Base-by-base conservation (phyloP, 2,888 invertebrate genomes). In the Parnassius mnemosyne region DNA sequence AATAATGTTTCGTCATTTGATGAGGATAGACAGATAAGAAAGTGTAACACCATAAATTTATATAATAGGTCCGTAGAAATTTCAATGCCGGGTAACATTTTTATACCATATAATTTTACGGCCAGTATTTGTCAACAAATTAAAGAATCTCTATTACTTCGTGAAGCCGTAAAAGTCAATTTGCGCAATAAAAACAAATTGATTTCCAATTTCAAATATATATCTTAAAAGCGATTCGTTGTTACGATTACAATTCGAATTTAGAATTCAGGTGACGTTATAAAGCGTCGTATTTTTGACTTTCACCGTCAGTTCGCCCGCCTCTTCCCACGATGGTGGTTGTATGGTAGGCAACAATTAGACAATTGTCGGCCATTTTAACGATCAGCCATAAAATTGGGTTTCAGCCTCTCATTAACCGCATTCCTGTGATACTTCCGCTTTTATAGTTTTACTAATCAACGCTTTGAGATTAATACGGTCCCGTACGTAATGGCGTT, bases 371-470 rank as follows among this genome's bases (percentile, higher is more conserved):
- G 88, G 86, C 83, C 86, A 83, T 83, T 89, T 88, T 89, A 87
- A 89, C 88, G 88, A 87, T 85, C 85, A 76, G 72, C 87, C 81
- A 89, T 89, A 90, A 90, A 91, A 89, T 85, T 85, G 79, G 83
- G 86, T 85, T 88, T 87, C 81, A 85, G 85, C 70, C 84, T 83
- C 87, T 89, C 89, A 90, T 89, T 90, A 89, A 88, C 89, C 88
- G 86, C 90, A 91, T 91, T 91, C 90, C 83, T 87, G 80, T 85
- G 87, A 89, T 89, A 90, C 89, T 90, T 90, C 90, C 89, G 88
- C 87, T 87, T 90, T 91, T 90, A 91, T 90, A 91, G 90, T 89
- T 89, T 89, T 86, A 89, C 89, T 90, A 90, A 90, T 90, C 90
- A 90, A 90, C 88, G 87, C 85, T 79, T 80, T 72, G 80, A 89